Percentiles rank a stretch among this genome's conserved stretches.
These are phyloP conservation scores for Cichlasoma orientale DNA, from an alignment of 2,797 vertebrate species.

Conservation along the genomic window DNA sequence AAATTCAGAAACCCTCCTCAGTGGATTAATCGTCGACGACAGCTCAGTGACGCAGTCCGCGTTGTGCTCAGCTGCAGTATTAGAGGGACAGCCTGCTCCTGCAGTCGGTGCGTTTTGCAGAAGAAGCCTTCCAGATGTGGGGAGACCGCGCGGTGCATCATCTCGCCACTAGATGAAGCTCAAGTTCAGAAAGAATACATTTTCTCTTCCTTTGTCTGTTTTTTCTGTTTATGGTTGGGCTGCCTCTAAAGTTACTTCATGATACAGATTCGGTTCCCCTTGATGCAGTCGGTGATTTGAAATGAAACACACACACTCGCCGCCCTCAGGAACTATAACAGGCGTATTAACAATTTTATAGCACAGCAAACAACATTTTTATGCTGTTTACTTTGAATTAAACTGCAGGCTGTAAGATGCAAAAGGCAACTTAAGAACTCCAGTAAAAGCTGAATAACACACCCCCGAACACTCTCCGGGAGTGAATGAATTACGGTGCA, in stretches of 20 bases:
- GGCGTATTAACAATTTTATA: not conserved
- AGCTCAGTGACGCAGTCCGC: slow-evolving; percentile 13
- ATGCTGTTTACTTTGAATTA: not conserved
- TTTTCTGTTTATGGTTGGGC: not conserved
- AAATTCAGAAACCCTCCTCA: not conserved
- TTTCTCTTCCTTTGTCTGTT: not conserved
- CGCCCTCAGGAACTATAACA: too few relatives aligned
- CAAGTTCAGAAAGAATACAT: slow-evolving; percentile 13
- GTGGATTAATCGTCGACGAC: slow-evolving; percentile 27
- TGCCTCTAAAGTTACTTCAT: not conserved
- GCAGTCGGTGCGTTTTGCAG: not conserved
- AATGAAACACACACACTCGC: too few relatives aligned
- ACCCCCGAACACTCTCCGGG: not conserved
- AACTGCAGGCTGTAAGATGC: not conserved
- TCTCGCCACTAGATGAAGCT: slow-evolving; percentile 59
- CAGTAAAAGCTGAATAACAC: not conserved
- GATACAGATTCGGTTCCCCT: not conserved
- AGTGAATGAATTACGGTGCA: slow-evolving; percentile 15
- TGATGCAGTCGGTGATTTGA: not conserved
- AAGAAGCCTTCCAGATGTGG: slow-evolving; percentile 48
- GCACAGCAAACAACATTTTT: not conserved
- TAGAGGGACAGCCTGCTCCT: slow-evolving; percentile 2
- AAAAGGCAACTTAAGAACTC: not conserved
- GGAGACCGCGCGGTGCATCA: slow-evolving; percentile 11
- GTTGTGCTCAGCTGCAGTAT: not conserved